phyloP scores from a whole-genome alignment of 2,797 vertebrate species.

The Amazonetta brasiliensis region DNA sequence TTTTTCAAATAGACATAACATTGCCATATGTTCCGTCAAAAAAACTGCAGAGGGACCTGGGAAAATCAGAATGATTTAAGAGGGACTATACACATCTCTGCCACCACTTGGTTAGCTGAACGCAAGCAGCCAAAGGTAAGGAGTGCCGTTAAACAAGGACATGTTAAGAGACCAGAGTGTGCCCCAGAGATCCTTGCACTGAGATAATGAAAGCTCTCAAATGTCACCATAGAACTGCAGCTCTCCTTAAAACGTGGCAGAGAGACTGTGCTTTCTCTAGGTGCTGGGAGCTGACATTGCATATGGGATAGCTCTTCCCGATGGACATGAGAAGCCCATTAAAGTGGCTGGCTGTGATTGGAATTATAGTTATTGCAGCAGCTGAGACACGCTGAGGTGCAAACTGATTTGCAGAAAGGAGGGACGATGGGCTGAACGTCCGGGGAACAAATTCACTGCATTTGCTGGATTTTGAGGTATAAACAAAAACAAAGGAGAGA shows the following conservation, averaged over 20 bases:
- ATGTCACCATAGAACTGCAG: constrained; percentile 66
- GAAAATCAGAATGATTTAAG: constrained; percentile 85
- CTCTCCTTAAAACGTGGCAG: constrained; percentile 65
- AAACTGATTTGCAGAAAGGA: constrained; percentile 45
- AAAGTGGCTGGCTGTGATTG: constrained; percentile 38
- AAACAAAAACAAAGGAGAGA: constrained; percentile 29
- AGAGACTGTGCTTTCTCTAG: constrained; percentile 12
- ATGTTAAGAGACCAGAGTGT: constrained; percentile 76
- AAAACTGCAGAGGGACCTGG: constrained; percentile 82
- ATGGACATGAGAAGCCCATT: constrained; percentile 51
- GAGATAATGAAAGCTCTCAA: constrained; percentile 80
- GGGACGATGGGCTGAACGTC: constrained; percentile 12
- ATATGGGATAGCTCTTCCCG: constrained; percentile 60
- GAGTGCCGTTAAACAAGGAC: constrained; percentile 73
- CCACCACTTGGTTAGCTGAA: constrained; percentile 79
- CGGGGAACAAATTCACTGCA: not conserved
- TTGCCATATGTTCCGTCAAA: constrained; percentile 83
- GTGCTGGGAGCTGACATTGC: constrained; percentile 45
- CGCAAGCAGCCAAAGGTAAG: constrained; percentile 75
- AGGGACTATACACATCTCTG: constrained; percentile 74
- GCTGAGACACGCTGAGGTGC: constrained; percentile 5
- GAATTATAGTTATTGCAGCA: constrained; percentile 38
- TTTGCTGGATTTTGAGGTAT: not conserved
- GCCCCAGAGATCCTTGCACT: constrained; percentile 75
- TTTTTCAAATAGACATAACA: constrained; percentile 87